Base-by-base conservation (phyloP, 2,113 vertebrate genomes). In the Callipepla squamata region DNA sequence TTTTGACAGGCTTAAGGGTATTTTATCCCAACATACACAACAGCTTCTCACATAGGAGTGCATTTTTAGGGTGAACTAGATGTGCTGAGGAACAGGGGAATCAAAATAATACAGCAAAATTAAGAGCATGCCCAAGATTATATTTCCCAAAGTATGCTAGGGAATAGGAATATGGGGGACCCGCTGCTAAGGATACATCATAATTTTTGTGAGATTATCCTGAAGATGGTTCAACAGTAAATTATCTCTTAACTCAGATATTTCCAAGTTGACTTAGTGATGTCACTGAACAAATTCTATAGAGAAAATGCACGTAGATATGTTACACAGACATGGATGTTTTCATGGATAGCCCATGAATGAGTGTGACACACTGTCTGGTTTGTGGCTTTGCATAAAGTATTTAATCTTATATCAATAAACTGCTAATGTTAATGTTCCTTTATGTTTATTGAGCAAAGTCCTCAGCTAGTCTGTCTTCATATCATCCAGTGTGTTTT, bases 11-110 rank as follows among this genome's bases (percentile, higher is more conserved):
- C 7, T 42, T 44, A 4, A 80, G 14, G 21, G 7, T 32, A 14
- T 28, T n/a, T 58, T 51, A 11, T 63, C 15, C 74, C 17, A 18
- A 23, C 2, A 42, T 3, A 34, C 8, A 34, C 34, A 21, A 32
- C 73, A 44, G 1, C 3, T 79, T 61, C n/a, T 23, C 25, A 21
- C 21, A 19, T 0, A 22, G 22, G 5, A 57, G 7, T 28, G 3
- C 2, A 3, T 74, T 73, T 61, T 83, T 50, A 74, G 11, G 58
- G 17, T 11, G 6, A 68, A n/a, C 0, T 18, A 50, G 4, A 11
- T 50, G 13, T 42, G 4, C 17, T 75, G 47, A 65, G 7, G 47
- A 6, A 76, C 4, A 61, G 13, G 1, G 2, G 11, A 51, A 80
- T 45, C 19, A 80, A 22, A 68, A 44, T 22, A 13, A 59, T 25